Conservation (phyloP, 2,888 invertebrate species). For the Pammene fasciana region DNA sequence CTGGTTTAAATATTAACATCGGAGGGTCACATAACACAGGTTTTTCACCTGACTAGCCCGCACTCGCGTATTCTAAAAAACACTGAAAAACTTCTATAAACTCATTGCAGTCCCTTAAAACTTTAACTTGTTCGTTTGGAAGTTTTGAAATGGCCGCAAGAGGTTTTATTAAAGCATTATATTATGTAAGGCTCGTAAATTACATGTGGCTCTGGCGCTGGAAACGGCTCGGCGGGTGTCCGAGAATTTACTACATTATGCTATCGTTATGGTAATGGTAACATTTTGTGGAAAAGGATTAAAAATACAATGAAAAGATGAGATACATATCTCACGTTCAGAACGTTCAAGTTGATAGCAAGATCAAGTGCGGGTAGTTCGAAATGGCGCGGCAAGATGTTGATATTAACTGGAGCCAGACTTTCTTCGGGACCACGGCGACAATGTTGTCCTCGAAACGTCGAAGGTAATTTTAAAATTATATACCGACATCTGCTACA, state of each 20-base stretch:
- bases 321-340: no score
- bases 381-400: no score
- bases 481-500: no score
- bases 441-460: no score
- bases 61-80: background rate
- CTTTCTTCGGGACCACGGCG: no score
- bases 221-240: background rate
- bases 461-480: no score
- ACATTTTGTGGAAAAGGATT: background rate
- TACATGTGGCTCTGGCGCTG: constrained; percentile 48
- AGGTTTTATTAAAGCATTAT: constrained; percentile 61
- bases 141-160: constrained; percentile 35
- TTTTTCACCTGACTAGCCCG: background rate
- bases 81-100: constrained; percentile 27
- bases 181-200: constrained; percentile 68
- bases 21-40: background rate
- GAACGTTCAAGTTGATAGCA: no score
- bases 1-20: no score
- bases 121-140: constrained; percentile 37
- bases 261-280: background rate
- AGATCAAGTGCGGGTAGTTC: no score
- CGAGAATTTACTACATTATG: background rate
- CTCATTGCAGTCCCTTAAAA: constrained; percentile 27
- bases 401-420: no score
- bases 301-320: background rate